Evolutionary conservation across 2,888 invertebrate species (phyloP).

Genomic region (Thymelicus sylvestris): DNA sequence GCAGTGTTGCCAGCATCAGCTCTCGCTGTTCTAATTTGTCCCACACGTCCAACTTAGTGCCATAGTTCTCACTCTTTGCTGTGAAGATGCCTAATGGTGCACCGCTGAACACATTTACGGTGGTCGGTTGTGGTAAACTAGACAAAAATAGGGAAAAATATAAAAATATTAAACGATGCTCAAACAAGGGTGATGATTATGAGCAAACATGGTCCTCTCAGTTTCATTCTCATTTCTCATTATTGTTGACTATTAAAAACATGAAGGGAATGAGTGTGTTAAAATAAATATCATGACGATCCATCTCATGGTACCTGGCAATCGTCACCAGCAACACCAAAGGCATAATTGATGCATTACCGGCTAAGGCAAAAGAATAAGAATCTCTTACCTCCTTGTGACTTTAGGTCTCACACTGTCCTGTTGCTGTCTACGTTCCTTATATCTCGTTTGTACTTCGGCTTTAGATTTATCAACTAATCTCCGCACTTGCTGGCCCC

Average conservation of each 20-base stretch:
- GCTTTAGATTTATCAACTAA: conserved; percentile 65
- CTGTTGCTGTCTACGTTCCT: conserved; percentile 11
- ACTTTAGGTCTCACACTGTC: background rate
- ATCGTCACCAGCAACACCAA: too few species aligned
- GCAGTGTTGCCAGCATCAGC: conserved; percentile 86
- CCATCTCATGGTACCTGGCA: too few species aligned
- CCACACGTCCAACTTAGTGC: conserved; percentile 87
- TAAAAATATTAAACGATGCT: background rate
- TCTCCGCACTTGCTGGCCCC: conserved; percentile 83
- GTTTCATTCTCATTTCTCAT: too few species aligned
- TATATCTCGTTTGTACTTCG: conserved; percentile 54
- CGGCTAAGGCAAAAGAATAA: background rate
- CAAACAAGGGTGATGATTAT: too few species aligned
- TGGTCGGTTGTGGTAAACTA: conserved; percentile 56
- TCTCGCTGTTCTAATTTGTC: conserved; percentile 86
- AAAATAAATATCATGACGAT: too few species aligned
- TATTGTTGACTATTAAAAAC: too few species aligned
- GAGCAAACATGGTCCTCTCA: too few species aligned
- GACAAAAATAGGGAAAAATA: conserved; percentile 31
- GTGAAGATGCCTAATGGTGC: conserved; percentile 88
- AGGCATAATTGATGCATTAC: too few species aligned
- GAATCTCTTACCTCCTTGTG: conserved; percentile 41
- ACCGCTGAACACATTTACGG: conserved; percentile 86
- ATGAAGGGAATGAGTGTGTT: too few species aligned
- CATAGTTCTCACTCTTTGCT: conserved; percentile 60